Evolutionary conservation across 2,888 invertebrate genomes (phyloP), one percentile per base, ranked within the genome.

Genomic region (Hyposoter didymator): DNA sequence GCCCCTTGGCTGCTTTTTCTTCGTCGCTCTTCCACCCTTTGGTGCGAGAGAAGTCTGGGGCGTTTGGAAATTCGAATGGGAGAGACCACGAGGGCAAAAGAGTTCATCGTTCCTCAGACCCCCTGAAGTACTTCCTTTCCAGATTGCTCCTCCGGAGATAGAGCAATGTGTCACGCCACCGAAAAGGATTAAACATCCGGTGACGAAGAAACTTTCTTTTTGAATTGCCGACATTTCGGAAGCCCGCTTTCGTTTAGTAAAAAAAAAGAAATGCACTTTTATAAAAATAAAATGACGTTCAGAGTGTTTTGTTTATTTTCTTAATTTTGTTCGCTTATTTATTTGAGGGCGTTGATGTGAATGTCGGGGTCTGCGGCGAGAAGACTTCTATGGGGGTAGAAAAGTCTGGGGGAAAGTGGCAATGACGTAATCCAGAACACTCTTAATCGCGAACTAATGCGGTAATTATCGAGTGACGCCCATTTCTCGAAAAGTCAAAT

Each of bases 121-220:
- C 52, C 66, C 62, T 39, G 59, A 69, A 70, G 59, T 78, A 70
- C 82, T 85, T 85, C 82, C 85, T 82, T 49, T 82, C 85, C 66
- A 85, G 82, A 85, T 79, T 82, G 78, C 82, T 78, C 64, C 55
- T 59, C 72, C 59, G 45, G n/a, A 22, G 72, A 43, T 39, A 19
- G 55, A 83, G 83, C 76, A 67, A 76, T 73, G 79, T 78, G 75
- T 80, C 83, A 72, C 83, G 67, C 43, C 45, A 67, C 83, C 80
- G 62, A 80, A 84, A 87, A 87, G 87, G 83, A 85, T 87, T 87
- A 81, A 87, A 85, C 82, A 85, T 87, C 87, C 87, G 87, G 87
- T 45, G 49, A 49, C 32, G 43, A 62, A 75, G 62, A 79, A 35
- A 70, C 75, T 67, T 72, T 81, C 59, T 45, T 52, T 69, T 69